Percentiles rank a stretch among this genome's conserved stretches.
Evolutionary conservation across 1,140 invertebrate genomes (phyloP).

Genomic region (Carposina sasakii): DNA sequence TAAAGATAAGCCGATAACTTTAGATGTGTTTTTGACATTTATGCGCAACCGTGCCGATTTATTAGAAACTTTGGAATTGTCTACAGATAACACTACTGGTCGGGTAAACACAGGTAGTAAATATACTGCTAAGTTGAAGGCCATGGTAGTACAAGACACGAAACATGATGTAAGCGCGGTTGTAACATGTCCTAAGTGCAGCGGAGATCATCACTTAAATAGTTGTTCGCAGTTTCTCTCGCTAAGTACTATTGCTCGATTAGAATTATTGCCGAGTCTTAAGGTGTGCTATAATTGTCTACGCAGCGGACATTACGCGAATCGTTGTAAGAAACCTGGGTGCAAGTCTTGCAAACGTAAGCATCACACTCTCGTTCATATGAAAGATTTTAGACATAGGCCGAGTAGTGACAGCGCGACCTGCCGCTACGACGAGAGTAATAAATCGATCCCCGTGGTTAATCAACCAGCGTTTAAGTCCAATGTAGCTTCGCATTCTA

Average conservation of each 20-base stretch:
- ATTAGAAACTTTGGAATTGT: slow-evolving; percentile 2
- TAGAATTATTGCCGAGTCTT: background rate
- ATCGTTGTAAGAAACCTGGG: slow-evolving; percentile 1
- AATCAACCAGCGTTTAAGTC: background rate
- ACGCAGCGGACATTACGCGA: background rate
- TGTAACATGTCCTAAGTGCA: background rate
- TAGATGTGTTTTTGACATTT: background rate
- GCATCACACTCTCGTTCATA: background rate
- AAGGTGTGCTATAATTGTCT: slow-evolving; percentile 6
- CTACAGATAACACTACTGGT: background rate
- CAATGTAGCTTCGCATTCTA: no score
- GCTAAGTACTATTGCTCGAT: background rate
- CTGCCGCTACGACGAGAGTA: background rate
- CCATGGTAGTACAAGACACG: background rate
- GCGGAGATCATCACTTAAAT: background rate
- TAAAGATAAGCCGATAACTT: background rate
- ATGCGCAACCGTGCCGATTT: slow-evolving; percentile 5
- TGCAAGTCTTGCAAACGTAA: slow-evolving; percentile 3
- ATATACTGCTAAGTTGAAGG: background rate
- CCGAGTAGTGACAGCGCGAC: no score
- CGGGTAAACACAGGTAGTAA: background rate
- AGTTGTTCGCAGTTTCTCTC: slow-evolving; percentile 4
- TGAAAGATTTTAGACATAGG: background rate
- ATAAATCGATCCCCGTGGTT: no score
- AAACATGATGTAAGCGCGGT: no score